A percentile compares a stretch with the other conserved stretches of the same genome.
Conservation (phyloP, 2,113 vertebrate genomes). For the Perca schrenkii region DNA sequence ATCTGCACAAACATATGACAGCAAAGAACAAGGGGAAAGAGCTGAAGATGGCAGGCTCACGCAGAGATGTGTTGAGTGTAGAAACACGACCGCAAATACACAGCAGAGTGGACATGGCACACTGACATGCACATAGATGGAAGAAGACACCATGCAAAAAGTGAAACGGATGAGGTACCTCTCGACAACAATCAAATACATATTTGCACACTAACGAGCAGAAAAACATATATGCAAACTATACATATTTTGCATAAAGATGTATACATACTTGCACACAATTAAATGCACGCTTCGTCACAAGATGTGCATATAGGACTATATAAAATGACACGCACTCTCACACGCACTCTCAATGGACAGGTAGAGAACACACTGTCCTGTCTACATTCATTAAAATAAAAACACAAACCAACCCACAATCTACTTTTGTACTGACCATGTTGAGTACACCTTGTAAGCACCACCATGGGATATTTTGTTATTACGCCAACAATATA, state of each 20-base stretch:
- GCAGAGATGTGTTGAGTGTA: slow-evolving; percentile 51
- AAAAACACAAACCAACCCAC: not conserved
- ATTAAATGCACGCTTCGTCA: not conserved
- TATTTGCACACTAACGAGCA: not conserved
- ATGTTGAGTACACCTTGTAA: slow-evolving; percentile 22
- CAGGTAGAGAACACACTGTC: not conserved
- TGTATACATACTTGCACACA: not conserved
- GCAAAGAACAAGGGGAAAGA: slow-evolving; percentile 59
- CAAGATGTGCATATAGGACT: not conserved
- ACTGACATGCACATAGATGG: slow-evolving; percentile 24
- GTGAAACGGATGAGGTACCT: not conserved
- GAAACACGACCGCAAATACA: slow-evolving; percentile 44
- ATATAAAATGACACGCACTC: not conserved
- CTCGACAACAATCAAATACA: not conserved
- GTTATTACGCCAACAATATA: slow-evolving; percentile 8
- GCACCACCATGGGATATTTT: not conserved
- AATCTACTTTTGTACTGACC: slow-evolving; percentile 21
- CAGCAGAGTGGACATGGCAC: slow-evolving; percentile 40
- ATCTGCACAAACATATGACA: slow-evolving; percentile 75
- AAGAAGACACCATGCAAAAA: slow-evolving; percentile 10
- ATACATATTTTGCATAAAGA: not conserved
- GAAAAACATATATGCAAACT: not conserved
- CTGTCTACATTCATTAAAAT: not conserved
- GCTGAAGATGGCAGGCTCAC: slow-evolving; percentile 57
- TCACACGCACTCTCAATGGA: not conserved